Evolutionary conservation across 2,113 vertebrate species (phyloP), one percentile per base, ranked within the genome.

Genomic region (Oryzias javanicus): DNA sequence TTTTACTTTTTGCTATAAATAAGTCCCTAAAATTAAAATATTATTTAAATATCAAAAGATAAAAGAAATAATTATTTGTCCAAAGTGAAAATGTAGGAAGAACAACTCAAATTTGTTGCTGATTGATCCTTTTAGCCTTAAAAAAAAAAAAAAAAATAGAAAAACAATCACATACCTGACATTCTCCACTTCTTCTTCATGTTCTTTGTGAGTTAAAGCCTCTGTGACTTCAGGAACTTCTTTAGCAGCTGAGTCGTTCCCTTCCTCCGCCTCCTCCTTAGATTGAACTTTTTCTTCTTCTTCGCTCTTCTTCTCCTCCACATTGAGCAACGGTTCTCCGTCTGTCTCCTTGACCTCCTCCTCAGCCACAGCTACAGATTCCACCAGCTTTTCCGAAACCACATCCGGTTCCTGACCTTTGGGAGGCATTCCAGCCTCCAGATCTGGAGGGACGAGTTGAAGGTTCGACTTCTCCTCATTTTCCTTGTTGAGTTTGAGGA

Each of bases 401-500:
- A 17, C 25, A 13, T 74, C 53, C 0, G 54, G 62, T n/a, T 64
- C 47, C 46, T 67, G 71, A 42, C 67, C 71, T 62, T 78, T 60
- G 1, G 60, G 42, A 12, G 62, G 4, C 27, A 54, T 66, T 20
- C 49, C 67, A 3, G 67, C 56, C 49, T 86, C 86, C 55, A 71
- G 65, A 46, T 79, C 66, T 48, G 59, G 47, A 49, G 61, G 5
- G 1, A 49, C 29, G 7, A 57, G 49, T 25, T 63, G 55, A 1
- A 64, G 77, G 41, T 54, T 80, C 45, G 91, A 92, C 65, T 89
- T 92, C 77, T 93, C 88, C 0, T 70, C 35, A 74, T 97, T 96
- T 84, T 96, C 92, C 70, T 72, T 81, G 81, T 95, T 96, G 63
- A 94, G 91, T 25, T 94, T 92, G 79, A 93, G 89, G 56, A 96